phyloP scores from a whole-genome alignment of 2,888 invertebrate genomes.

The Chydorus sphaericus region DNA sequence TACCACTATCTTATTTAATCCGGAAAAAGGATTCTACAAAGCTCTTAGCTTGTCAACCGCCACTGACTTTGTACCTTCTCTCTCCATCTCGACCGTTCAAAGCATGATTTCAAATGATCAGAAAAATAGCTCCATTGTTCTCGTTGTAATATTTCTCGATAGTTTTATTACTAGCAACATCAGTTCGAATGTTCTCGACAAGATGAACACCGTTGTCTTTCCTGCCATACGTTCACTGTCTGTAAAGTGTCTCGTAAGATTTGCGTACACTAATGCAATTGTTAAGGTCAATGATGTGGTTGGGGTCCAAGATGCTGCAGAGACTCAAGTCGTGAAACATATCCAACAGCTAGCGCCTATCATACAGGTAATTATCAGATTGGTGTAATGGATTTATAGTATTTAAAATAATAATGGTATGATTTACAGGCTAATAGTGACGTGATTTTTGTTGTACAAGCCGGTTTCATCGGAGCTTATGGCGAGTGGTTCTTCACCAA shows the following conservation, averaged over 20 bases:
- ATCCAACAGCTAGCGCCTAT: constrained; percentile 3
- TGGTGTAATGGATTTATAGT: no score
- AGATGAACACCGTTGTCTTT: neutral
- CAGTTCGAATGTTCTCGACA: neutral
- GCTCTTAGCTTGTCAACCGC: no score
- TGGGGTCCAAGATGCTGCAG: no score
- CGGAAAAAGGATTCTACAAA: neutral
- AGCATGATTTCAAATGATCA: no score
- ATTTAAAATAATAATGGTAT: no score
- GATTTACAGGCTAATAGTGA: neutral
- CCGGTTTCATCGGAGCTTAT: constrained; percentile 7
- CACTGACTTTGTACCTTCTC: no score
- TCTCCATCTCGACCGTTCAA: no score
- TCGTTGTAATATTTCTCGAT: neutral
- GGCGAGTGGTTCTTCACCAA: constrained; percentile 10
- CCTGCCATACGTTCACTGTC: neutral
- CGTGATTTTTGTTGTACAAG: constrained; percentile 1
- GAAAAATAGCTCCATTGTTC: neutral
- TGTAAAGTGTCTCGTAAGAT: neutral
- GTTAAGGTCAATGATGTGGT: neutral
- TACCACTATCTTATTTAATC: neutral
- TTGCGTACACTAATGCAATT: neutral
- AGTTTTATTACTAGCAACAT: neutral
- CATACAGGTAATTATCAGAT: constrained; percentile 7
- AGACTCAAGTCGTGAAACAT: neutral